phyloP scores from a whole-genome alignment of 23 tunicate genomes.

The Trididemnum clinides region DNA sequence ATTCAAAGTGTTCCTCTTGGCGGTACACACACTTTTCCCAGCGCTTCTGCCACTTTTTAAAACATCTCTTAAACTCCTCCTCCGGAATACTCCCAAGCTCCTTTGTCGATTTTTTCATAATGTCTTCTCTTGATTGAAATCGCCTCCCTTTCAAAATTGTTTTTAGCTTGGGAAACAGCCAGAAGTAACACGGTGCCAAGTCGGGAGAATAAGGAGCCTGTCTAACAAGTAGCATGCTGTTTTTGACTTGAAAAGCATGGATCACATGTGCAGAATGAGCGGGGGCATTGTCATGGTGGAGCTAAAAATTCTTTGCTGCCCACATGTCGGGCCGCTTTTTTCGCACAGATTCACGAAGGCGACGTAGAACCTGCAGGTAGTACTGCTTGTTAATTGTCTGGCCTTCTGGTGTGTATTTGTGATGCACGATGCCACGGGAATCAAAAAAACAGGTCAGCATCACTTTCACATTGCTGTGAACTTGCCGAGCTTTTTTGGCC shows the following conservation, averaged over 20 bases:
- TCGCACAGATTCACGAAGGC: conserved; percentile 15
- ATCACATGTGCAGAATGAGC: conserved; percentile 30
- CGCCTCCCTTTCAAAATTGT: conserved; percentile 11
- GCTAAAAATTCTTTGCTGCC: conserved; percentile 28
- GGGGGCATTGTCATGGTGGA: conserved; percentile 27
- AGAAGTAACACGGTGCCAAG: conserved; percentile 31
- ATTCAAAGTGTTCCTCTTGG: no score
- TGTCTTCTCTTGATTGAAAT: no score
- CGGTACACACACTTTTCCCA: no score
- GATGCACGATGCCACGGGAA: conserved; percentile 32
- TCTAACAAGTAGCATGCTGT: conserved; percentile 22
- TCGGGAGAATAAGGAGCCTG: not conserved
- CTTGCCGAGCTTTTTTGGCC: conserved; percentile 31
- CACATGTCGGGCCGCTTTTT: conserved; percentile 30
- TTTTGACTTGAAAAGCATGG: conserved; percentile 12
- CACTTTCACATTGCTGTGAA: conserved; percentile 27
- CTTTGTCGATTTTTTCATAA: no score
- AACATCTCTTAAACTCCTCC: no score
- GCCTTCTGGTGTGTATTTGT: conserved; percentile 14
- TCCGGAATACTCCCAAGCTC: no score
- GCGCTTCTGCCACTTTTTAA: no score
- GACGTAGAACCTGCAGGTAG: conserved; percentile 22
- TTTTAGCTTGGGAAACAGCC: conserved; percentile 29
- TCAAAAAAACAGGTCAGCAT: conserved; percentile 33
- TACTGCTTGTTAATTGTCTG: conserved; percentile 20